Conservation (phyloP, 2,888 invertebrate species). For the Phortica okadai region DNA sequence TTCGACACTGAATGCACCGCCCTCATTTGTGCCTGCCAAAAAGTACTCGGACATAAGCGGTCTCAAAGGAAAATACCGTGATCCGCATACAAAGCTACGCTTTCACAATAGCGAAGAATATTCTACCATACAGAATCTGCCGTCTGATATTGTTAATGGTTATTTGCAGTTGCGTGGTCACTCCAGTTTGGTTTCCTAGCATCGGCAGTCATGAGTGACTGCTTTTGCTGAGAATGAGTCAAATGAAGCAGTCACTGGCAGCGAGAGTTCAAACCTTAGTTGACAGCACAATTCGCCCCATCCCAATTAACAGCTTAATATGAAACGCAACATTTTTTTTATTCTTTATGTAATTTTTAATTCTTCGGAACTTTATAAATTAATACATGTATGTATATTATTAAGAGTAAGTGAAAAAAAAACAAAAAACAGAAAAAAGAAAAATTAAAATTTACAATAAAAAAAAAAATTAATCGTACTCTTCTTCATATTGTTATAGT, state of each 20-base stretch:
- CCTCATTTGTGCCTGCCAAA: constrained; percentile 92
- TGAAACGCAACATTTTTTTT: too few species aligned
- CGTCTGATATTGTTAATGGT: constrained; percentile 94
- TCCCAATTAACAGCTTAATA: too few species aligned
- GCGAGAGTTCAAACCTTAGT: too few species aligned
- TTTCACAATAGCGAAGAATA: constrained; percentile 93
- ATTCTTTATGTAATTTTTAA: too few species aligned
- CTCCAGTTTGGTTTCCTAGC: constrained; percentile 64
- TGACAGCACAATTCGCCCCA: too few species aligned
- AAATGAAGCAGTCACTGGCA: too few species aligned
- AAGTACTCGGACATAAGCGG: constrained; percentile 97
- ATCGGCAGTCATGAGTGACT: not conserved
- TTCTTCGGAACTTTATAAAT: too few species aligned
- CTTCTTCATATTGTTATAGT: too few species aligned
- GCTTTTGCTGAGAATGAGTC: not conserved
- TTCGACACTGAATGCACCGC: constrained; percentile 88
- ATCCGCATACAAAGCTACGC: constrained; percentile 91
- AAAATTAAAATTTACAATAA: not conserved
- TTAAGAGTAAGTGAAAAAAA: not conserved
- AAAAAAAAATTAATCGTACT: too few species aligned
- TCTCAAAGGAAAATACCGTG: constrained; percentile 90
- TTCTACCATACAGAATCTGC: constrained; percentile 88
- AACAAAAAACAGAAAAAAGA: not conserved
- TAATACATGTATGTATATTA: too few species aligned
- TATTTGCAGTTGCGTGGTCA: constrained; percentile 88